These are phyloP conservation scores for Spizaetus ornatus DNA, from an alignment of 2,113 vertebrate genomes.

Conservation along the genomic window DNA sequence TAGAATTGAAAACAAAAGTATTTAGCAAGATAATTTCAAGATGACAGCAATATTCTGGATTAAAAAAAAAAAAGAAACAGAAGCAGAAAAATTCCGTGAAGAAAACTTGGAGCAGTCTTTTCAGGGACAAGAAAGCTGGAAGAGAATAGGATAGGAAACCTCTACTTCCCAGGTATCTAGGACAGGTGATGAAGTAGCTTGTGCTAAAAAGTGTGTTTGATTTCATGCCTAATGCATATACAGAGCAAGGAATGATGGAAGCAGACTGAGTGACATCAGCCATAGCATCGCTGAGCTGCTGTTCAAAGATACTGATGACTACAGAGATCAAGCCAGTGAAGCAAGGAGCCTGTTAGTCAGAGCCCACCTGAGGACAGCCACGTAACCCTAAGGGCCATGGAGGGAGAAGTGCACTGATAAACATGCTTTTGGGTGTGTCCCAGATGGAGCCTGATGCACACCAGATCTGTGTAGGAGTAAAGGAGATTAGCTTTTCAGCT, in stretches of 20 bases:
- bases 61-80: background rate
- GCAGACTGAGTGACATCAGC: background rate
- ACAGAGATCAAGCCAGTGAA: background rate
- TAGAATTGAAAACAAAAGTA: constrained; percentile 1
- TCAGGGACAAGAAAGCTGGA: background rate
- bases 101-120: background rate
- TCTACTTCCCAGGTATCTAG: background rate
- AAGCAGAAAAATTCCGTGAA: background rate
- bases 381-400: fast-evolving
- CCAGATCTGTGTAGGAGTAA: background rate
- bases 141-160: background rate
- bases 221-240: background rate
- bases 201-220: background rate
- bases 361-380: background rate
- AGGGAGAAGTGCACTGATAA: background rate
- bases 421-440: background rate
- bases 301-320: background rate
- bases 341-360: background rate
- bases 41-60: background rate
- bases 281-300: fast-evolving
- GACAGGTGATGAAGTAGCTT: background rate
- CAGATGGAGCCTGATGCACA: background rate
- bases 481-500: background rate
- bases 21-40: background rate
- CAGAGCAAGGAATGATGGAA: background rate